Evolutionary conservation across 2,113 vertebrate species (phyloP), one percentile per base, ranked within the genome.

Genomic region (Hippopotamus amphibius): DNA sequence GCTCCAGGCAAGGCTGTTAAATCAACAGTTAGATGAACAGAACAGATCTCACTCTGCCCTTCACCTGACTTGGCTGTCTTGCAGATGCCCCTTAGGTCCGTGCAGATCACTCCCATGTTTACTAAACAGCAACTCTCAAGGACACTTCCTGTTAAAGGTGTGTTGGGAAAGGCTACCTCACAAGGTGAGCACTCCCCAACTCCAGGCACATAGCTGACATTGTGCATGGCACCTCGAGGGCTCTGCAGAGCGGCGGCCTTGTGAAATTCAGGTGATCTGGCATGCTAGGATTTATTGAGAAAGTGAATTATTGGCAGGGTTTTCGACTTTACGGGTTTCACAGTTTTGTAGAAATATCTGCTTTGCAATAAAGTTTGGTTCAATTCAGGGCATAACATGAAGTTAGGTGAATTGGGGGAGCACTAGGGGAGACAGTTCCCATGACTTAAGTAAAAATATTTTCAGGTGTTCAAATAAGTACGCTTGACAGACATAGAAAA

Each of bases 361-460:
- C 82, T 22, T 66, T 69, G 14, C 2, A 92, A 53, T 22, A 46
- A 17, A 93, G 4, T 89, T 88, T 96, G 53, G 88, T 9, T 55
- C 55, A 59, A 43, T 84, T 94, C 6, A 80, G 53, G 65, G 33
- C 46, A 2, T 17, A 89, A 15, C 68, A 69, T 55, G 72, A 19
- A 74, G 17, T 85, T 57, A 77, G 43, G 26, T n/a, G 82, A 65
- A 71, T 87, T 33, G 37, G 8, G 7, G 33, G 14, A 12, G 37
- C 77, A 14, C 10, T 72, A 63, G 48, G 50, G 79, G 33, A 88
- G 15, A 57, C 7, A 26, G 19, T 21, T 85, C 37, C 74, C 41
- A 81, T 69, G 46, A 63, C 41, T 57, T 63, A 90, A 65, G 53
- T 61, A 41, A 87, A 84, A 46, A 43, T 93, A 84, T 92, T 88